These are phyloP conservation scores for Cyclophora albipunctata DNA, from an alignment of 2,888 invertebrate genomes.

Conservation along the genomic window DNA sequence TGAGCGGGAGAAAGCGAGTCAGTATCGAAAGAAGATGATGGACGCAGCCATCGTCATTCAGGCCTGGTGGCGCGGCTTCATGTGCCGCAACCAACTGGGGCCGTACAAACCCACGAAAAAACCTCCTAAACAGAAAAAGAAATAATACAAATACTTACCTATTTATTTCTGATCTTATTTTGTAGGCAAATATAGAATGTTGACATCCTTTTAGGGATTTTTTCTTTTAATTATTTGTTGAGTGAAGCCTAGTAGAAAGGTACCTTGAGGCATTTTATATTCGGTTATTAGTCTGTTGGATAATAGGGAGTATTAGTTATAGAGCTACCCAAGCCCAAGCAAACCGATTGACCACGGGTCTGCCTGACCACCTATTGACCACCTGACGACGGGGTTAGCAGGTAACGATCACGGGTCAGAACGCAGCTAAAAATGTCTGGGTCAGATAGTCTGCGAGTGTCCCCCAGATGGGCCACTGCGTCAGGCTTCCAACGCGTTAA, in stretches of 20 bases:
- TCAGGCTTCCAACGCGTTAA: too few species aligned
- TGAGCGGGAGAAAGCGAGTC: conserved; percentile 42
- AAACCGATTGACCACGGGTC: neutral
- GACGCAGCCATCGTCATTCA: conserved; percentile 50
- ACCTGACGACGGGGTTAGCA: too few species aligned
- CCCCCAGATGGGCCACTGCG: too few species aligned
- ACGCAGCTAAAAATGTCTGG: too few species aligned
- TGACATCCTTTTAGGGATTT: too few species aligned
- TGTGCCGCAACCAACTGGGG: conserved; percentile 16
- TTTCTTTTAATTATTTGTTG: neutral
- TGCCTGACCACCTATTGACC: too few species aligned
- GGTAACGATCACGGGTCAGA: too few species aligned
- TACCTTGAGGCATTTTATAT: neutral
- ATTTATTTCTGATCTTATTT: neutral
- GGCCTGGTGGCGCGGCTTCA: conserved; percentile 56
- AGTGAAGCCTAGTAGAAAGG: neutral
- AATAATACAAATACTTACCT: conserved; percentile 6
- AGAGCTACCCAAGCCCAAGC: neutral
- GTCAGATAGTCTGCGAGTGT: too few species aligned
- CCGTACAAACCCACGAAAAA: conserved; percentile 13
- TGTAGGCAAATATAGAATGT: too few species aligned
- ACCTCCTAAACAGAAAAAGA: neutral
- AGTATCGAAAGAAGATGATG: conserved; percentile 45
- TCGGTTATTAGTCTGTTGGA: too few species aligned
- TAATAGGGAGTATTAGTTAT: neutral